These are phyloP conservation scores for Rynchops niger DNA, from an alignment of 2,113 vertebrate genomes.

Conservation along the genomic window DNA sequence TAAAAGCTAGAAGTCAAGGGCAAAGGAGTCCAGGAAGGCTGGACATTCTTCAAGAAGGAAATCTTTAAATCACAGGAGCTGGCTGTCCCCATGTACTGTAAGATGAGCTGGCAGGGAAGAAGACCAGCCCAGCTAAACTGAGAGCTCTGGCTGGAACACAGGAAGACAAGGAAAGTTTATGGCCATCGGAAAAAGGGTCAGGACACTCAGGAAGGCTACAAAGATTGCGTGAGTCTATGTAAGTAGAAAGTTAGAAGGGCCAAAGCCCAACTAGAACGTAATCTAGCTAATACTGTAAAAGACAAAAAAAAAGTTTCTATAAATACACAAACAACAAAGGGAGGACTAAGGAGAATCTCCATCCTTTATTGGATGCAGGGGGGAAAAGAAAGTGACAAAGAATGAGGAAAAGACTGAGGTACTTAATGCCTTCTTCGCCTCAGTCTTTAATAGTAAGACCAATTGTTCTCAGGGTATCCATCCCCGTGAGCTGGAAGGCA, in stretches of 20 bases:
- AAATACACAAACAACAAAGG: too few species aligned
- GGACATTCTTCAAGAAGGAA: not conserved
- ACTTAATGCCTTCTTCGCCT: too few species aligned
- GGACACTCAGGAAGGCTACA: not conserved
- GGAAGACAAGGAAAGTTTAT: not conserved
- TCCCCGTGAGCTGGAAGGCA: too few species aligned
- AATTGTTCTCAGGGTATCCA: too few species aligned
- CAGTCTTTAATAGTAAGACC: too few species aligned
- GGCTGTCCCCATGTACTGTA: not conserved
- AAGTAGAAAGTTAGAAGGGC: not conserved
- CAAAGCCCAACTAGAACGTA: not conserved
- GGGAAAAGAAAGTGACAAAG: too few species aligned
- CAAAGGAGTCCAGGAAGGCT: not conserved
- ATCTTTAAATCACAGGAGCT: not conserved
- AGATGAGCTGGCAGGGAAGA: not conserved
- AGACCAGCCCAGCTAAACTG: not conserved
- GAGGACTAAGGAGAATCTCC: too few species aligned
- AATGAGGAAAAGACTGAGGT: too few species aligned
- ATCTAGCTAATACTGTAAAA: not conserved
- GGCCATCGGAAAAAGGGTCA: not conserved
- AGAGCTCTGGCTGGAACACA: not conserved
- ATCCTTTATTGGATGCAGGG: too few species aligned
- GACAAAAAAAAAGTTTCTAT: too few species aligned
- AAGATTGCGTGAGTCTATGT: not conserved
- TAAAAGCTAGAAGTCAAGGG: not conserved